Base-by-base conservation (phyloP, 2,113 vertebrate genomes). In the Muscicapa adusta region DNA sequence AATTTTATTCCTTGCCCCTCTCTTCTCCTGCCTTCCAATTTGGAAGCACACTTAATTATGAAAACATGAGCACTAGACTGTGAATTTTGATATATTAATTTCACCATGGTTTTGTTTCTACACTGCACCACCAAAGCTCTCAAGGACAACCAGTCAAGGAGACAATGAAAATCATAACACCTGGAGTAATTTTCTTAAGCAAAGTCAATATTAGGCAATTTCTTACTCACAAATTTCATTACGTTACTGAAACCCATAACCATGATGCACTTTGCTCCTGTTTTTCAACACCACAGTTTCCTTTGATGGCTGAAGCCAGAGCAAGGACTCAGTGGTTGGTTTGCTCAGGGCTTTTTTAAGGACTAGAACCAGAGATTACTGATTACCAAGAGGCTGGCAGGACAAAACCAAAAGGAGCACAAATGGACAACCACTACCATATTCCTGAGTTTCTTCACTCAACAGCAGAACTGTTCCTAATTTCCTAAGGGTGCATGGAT, bases 41-140 rank as follows among this genome's bases (percentile, higher is more conserved):
- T 83, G 79, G 68, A 96, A 95, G 34, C 45, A 50, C 90, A 86
- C 81, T 87, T 95, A 88, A 96, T 88, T 96, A 80, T 81, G 73
- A 95, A 97, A 93, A 91, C 80, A 91, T 15, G 72, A 91, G 93
- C 83, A 96, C 50, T n/a, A 85, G 73, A 92, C 80, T 93, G 75
- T 86, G 68, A 86, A 90, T 91, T 95, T 86, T 95, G 90, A 85
- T 63, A 91, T 96, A 94, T 92, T 90, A 80, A 96, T 96, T 91
- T 93, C 91, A 94, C 83, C 60, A 57, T 18, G 54, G 53, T 86
- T 96, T 90, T 93, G 63, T 66, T 78, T 89, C 95, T 58, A 56
- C 28, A 47, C 34, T 24, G 70, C 91, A 50, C 43, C 54, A 88
- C 47, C 73, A 73, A 80, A 95, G 56, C 61, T 90, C 34, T 78